A percentile compares a stretch with the other conserved stretches of the same genome.
Conservation (phyloP, 2,888 invertebrate species). For the Biston betularia region DNA sequence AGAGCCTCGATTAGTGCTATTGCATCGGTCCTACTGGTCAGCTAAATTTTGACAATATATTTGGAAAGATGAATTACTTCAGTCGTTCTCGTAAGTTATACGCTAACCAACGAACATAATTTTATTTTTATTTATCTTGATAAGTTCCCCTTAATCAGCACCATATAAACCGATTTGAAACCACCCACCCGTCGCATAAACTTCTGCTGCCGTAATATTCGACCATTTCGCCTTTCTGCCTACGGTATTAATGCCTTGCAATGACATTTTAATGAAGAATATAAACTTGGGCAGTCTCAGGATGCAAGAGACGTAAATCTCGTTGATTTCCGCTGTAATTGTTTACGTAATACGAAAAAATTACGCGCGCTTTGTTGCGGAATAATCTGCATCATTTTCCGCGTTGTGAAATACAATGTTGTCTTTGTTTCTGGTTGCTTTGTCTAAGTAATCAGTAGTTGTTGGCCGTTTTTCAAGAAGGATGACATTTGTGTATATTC, state of each 20-base stretch:
- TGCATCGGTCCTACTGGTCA: no score
- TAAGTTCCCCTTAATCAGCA: constrained; percentile 12
- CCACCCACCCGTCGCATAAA: constrained; percentile 56
- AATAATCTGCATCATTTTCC: constrained; percentile 29
- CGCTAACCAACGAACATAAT: no score
- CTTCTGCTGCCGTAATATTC: constrained; percentile 56
- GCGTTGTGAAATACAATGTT: constrained; percentile 12
- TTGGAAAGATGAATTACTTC: no score
- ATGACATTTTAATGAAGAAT: constrained; percentile 60
- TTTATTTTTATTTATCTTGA: no score
- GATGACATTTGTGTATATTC: background rate
- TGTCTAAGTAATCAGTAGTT: constrained; percentile 1
- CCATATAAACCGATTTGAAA: constrained; percentile 46
- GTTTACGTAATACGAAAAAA: constrained; percentile 31
- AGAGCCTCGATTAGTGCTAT: no score
- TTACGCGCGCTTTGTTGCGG: constrained; percentile 23
- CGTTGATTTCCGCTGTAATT: constrained; percentile 38
- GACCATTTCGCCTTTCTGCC: constrained; percentile 55
- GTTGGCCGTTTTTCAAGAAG: background rate
- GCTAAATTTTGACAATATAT: no score
- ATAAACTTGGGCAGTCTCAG: constrained; percentile 47
- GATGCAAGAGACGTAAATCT: constrained; percentile 47
- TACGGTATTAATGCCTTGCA: constrained; percentile 55
- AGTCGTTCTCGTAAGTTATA: no score
- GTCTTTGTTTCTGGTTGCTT: constrained; percentile 5